These are phyloP conservation scores for Physocephala rufipes DNA, from an alignment of 2,888 invertebrate genomes.

Conservation along the genomic window DNA sequence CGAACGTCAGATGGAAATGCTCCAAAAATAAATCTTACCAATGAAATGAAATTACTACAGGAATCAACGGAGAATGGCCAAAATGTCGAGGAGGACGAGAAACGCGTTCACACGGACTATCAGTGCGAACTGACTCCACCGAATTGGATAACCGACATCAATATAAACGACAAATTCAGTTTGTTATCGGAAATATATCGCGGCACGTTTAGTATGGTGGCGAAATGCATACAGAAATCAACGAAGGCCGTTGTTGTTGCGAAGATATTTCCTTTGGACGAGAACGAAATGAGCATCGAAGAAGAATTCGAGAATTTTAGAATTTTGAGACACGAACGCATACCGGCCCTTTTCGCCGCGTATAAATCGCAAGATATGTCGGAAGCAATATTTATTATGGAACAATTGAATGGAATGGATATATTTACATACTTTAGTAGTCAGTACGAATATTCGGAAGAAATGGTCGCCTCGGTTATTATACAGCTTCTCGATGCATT, in stretches of 20 bases:
- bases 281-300: slow-evolving; percentile 74
- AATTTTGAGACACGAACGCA: slow-evolving; percentile 86
- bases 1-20: slow-evolving; percentile 76
- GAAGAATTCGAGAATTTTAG: slow-evolving; percentile 86
- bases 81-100: slow-evolving; percentile 73
- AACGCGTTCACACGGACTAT: slow-evolving; percentile 76
- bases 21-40: slow-evolving; percentile 79
- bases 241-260: slow-evolving; percentile 82
- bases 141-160: slow-evolving; percentile 75
- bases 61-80: slow-evolving; percentile 85
- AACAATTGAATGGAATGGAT: slow-evolving; percentile 90
- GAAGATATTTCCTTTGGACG: slow-evolving; percentile 80
- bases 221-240: slow-evolving; percentile 81
- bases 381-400: slow-evolving; percentile 78
- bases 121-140: slow-evolving; percentile 77
- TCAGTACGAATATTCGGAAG: slow-evolving; percentile 90
- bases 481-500: slow-evolving; percentile 88
- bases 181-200: slow-evolving; percentile 87
- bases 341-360: slow-evolving; percentile 79
- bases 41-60: slow-evolving; percentile 85
- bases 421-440: slow-evolving; percentile 88
- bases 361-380: slow-evolving; percentile 75
- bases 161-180: slow-evolving; percentile 79
- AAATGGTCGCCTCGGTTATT: slow-evolving; percentile 87
- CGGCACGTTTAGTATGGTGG: slow-evolving; percentile 87